Evolutionary conservation across 1,140 invertebrate species (phyloP), one percentile per base, ranked within the genome.

Genomic region (Matsumurasca onukii): DNA sequence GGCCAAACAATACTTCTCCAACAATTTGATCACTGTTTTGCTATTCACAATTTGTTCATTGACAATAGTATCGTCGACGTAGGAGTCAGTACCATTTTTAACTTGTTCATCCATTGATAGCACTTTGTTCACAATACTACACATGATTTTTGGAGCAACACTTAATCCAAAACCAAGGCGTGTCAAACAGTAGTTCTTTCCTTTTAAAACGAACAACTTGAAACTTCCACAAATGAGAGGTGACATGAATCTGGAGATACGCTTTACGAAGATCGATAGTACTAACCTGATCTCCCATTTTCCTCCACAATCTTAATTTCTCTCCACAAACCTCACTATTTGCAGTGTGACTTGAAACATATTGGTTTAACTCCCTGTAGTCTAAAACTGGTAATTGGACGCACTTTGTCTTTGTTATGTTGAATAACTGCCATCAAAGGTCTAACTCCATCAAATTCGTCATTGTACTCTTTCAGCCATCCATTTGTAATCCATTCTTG

Each of bases 161-260:
- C 25, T 65, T 24, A 65, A 39, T 9, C 62, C 62, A 65, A 65
- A 65, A 31, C 62, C 62, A 34, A 65, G 62, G 20, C 62, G 2
- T 5, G 62, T 65, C 31, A 65, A 39, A 39, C 62, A 39, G 29
- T 34, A 65, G 9, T 34, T 31, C 24, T 65, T n/a, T 65, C 29
- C 62, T 31, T 34, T 65, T 65, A 22, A 65, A 24, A 3, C 39
- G n/a, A 22, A 65, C 62, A 34, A 65, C 62, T 65, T 65, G 31
- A 65, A 34, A 65, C 24, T 22, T 65, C 62, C 62, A 34, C 31
- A 65, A 22, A 13, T 39, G 30, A 20, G 27, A 9, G 39, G 62
- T 15, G 17, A 65, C 31, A 65, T 65, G 62, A 3, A 39, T 22
- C 22, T 65, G 30, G n/a, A 31, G 15, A 17, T 31, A 65, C 13